Evolutionary conservation across 2,113 vertebrate genomes (phyloP).

Genomic region (Pycnonotus jocosus): DNA sequence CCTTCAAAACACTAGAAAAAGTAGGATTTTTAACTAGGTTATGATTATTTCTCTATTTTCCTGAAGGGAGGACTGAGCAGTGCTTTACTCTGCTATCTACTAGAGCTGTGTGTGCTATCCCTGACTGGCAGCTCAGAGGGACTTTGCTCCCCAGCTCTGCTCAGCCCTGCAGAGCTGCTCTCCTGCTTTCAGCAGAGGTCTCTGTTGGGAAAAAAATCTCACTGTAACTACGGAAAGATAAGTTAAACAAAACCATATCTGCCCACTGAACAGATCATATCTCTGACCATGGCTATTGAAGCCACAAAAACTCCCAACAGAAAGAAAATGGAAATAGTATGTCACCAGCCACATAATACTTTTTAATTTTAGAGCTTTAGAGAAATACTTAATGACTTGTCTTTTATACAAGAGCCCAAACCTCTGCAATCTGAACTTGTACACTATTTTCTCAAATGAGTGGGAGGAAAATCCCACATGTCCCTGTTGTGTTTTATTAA

Average conservation of each 20-base stretch:
- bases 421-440: background rate
- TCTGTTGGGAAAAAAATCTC: background rate
- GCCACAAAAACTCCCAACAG: background rate
- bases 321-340: background rate
- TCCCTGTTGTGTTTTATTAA: background rate
- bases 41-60: background rate
- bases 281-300: background rate
- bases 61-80: background rate
- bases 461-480: fast-evolving
- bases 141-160: background rate
- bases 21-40: background rate
- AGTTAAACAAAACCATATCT: background rate
- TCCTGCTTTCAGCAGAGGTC: slow-evolving; percentile 7
- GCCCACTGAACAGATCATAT: background rate
- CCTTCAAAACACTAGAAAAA: background rate
- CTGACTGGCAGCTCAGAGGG: background rate
- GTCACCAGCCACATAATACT: background rate
- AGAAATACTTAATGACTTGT: background rate
- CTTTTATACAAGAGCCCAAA: background rate
- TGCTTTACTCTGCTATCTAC: background rate
- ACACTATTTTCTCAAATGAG: background rate
- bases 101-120: background rate
- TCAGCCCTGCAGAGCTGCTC: background rate
- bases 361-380: background rate
- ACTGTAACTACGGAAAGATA: background rate